phyloP scores from a whole-genome alignment of 2,888 invertebrate species.

The Meghimatium bilineatum region DNA sequence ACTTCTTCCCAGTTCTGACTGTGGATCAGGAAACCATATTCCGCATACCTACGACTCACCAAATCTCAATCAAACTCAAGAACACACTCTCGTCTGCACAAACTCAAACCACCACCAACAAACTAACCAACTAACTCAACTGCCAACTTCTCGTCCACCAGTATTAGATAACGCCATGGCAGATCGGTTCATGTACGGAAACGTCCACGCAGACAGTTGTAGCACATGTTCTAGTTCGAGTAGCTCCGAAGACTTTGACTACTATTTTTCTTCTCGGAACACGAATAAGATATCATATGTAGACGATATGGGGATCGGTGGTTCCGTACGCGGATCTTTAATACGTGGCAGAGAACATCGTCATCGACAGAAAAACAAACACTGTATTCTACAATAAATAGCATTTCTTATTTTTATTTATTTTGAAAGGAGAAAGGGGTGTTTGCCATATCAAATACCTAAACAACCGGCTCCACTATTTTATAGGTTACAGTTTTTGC shows the following conservation, averaged over 20 bases:
- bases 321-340: slow-evolving; percentile 15
- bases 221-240: slow-evolving; percentile 88
- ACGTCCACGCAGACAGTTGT: slow-evolving; percentile 80
- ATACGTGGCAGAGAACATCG: slow-evolving; percentile 30
- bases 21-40: slow-evolving; percentile 55
- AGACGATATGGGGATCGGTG: slow-evolving; percentile 83
- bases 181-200: slow-evolving; percentile 49
- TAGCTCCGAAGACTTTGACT: slow-evolving; percentile 90
- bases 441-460: too few relatives aligned
- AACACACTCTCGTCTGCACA: neutral
- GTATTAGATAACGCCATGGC: slow-evolving; percentile 34
- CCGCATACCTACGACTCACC: neutral
- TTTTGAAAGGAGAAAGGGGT: too few relatives aligned
- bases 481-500: too few relatives aligned
- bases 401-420: too few relatives aligned
- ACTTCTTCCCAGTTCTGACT: slow-evolving; percentile 69
- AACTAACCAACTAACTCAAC: neutral
- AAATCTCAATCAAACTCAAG: neutral
- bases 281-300: slow-evolving; percentile 91
- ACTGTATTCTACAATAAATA: slow-evolving; percentile 64
- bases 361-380: slow-evolving; percentile 62
- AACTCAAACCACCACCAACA: slow-evolving; percentile 6
- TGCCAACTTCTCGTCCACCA: slow-evolving; percentile 6
- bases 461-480: too few relatives aligned
- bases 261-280: slow-evolving; percentile 85